phyloP scores from a whole-genome alignment of 2,888 invertebrate species.

The Ptychoptera albimana region DNA sequence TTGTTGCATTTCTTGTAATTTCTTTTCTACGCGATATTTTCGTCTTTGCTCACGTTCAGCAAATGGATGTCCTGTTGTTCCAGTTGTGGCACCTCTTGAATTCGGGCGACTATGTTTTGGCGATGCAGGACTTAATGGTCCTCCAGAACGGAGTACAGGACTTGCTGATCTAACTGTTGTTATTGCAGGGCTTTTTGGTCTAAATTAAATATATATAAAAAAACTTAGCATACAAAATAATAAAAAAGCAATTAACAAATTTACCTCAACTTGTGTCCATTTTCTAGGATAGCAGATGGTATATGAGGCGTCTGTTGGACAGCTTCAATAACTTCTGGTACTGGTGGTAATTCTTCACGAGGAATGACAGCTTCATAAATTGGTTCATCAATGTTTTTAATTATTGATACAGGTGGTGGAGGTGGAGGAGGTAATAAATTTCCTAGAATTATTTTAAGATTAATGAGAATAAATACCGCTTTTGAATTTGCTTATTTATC shows the following conservation, averaged over 20 bases:
- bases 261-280: constrained; percentile 7
- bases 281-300: constrained; percentile 11
- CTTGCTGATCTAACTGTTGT: constrained; percentile 21
- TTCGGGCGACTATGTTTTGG: constrained; percentile 35
- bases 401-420: constrained; percentile 10
- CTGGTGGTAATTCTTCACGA: constrained; percentile 35
- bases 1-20: constrained; percentile 65
- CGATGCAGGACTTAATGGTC: constrained; percentile 25
- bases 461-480: constrained; percentile 4
- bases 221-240: not conserved
- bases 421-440: constrained; percentile 14
- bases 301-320: constrained; percentile 8
- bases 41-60: constrained; percentile 63
- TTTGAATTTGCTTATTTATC: constrained; percentile 8
- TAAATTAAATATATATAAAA: constrained; percentile 9
- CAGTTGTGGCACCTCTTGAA: constrained; percentile 33
- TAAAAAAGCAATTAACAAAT: not conserved
- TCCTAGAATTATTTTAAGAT: too few species aligned
- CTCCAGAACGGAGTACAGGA: constrained; percentile 15
- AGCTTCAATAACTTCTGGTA: constrained; percentile 25
- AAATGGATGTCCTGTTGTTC: constrained; percentile 26
- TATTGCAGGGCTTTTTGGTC: constrained; percentile 27
- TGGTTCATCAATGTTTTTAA: constrained; percentile 41
- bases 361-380: constrained; percentile 77
- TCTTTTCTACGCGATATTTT: constrained; percentile 71